These are phyloP conservation scores for Eupelmus urozonus DNA, from an alignment of 2,888 invertebrate species.

Conservation along the genomic window DNA sequence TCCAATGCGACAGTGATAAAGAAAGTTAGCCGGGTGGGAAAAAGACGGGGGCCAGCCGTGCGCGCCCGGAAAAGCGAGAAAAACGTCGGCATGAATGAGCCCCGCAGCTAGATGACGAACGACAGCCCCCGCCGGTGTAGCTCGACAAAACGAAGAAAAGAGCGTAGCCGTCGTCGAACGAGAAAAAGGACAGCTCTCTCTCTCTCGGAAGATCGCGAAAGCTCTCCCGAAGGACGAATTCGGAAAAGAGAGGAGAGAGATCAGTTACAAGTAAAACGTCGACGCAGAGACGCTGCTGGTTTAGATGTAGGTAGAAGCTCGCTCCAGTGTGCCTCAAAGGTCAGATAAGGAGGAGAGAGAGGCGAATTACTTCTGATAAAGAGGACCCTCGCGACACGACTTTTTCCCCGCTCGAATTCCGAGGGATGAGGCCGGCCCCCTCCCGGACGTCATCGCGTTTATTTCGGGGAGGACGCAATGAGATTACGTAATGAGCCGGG, in stretches of 20 bases:
- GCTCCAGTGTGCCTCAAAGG: conserved; percentile 20
- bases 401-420: not conserved
- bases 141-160: conserved; percentile 2
- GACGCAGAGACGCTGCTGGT: conserved; percentile 5
- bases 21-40: conserved; percentile 35
- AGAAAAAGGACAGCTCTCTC: not conserved
- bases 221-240: conserved; percentile 19
- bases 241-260: not conserved
- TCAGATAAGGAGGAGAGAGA: conserved; percentile 15
- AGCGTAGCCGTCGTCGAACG: conserved; percentile 19
- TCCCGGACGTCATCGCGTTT: no score
- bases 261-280: conserved; percentile 44
- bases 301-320: no score
- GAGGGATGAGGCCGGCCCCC: no score
- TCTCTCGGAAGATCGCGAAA: conserved; percentile 4
- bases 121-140: not conserved
- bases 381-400: conserved; percentile 17
- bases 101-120: conserved; percentile 32
- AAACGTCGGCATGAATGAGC: conserved; percentile 31
- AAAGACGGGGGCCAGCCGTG: conserved; percentile 16
- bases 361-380: conserved; percentile 41
- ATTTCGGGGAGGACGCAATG: conserved; percentile 12
- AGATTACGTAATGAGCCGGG: conserved; percentile 35
- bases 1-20: conserved; percentile 48
- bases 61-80: not conserved